These are phyloP conservation scores for Scylla paramamosain DNA, from an alignment of 1,140 invertebrate genomes.

Conservation along the genomic window DNA sequence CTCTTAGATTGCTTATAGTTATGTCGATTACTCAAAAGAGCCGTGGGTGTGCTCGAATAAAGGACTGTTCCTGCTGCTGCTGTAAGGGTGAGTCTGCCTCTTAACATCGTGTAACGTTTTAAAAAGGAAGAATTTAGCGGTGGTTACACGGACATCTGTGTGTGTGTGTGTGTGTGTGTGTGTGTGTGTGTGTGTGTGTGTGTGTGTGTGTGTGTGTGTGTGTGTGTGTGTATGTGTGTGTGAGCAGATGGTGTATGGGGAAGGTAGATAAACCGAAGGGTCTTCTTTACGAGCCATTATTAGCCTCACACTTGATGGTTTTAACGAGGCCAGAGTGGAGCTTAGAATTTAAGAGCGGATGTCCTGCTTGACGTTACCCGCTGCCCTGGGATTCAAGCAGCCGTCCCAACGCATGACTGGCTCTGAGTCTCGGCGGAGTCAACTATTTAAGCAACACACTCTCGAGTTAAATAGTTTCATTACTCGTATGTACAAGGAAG, in stretches of 20 bases:
- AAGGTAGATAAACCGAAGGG: too few species aligned
- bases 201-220: constrained; percentile 15
- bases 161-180: constrained; percentile 20
- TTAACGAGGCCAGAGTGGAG: too few species aligned
- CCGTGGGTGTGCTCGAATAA: not conserved
- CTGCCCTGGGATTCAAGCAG: too few species aligned
- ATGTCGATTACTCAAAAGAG: not conserved
- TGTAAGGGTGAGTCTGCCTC: not conserved
- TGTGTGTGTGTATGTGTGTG: not conserved
- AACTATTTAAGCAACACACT: too few species aligned
- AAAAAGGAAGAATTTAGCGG: not conserved
- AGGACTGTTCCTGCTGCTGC: not conserved
- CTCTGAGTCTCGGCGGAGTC: too few species aligned
- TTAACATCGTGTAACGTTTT: not conserved
- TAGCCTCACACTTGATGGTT: too few species aligned
- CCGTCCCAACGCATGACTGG: too few species aligned
- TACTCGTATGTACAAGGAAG: too few species aligned
- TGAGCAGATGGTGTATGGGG: not conserved
- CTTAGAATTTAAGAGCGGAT: too few species aligned
- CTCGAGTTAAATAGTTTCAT: too few species aligned
- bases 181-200: constrained; percentile 20
- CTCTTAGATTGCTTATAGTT: constrained; percentile 9
- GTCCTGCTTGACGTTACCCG: too few species aligned
- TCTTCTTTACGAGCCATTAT: too few species aligned
- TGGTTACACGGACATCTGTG: not conserved